Evolutionary conservation across 2,888 invertebrate species (phyloP).

Genomic region (Chelonus formosanus): DNA sequence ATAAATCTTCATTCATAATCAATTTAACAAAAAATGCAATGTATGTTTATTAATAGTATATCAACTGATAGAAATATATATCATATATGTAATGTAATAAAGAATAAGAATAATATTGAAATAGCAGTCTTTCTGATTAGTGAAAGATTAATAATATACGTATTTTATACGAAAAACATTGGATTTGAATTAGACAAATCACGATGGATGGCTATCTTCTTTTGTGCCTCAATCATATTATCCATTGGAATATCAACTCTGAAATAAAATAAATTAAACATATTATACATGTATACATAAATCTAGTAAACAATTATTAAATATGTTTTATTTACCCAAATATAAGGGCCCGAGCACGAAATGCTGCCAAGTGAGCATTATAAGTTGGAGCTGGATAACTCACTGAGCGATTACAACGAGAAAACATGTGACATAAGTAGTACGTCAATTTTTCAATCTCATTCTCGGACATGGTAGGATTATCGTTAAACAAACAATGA

Average conservation of each 20-base stretch:
- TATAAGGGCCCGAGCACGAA: conserved; percentile 71
- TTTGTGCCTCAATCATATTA: conserved; percentile 67
- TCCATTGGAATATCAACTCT: conserved; percentile 67
- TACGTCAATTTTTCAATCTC: conserved; percentile 82
- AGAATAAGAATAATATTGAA: neutral
- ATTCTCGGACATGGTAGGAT: conserved; percentile 72
- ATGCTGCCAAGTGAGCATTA: conserved; percentile 87
- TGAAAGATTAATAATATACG: neutral
- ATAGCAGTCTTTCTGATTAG: neutral
- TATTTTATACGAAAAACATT: conserved; percentile 77
- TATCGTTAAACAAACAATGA: conserved; percentile 84
- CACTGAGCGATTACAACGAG: conserved; percentile 83
- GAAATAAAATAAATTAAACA: conserved; percentile 37
- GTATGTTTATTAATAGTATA: neutral
- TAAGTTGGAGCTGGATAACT: conserved; percentile 90
- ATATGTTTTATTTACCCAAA: conserved; percentile 54
- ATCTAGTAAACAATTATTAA: too few relatives aligned
- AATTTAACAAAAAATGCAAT: conserved; percentile 2
- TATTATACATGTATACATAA: conserved; percentile 7
- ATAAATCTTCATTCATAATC: neutral
- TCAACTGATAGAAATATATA: neutral
- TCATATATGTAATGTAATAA: neutral
- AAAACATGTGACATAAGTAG: conserved; percentile 85
- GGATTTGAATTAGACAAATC: conserved; percentile 68
- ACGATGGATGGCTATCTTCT: conserved; percentile 67